These are phyloP conservation scores for Carcina quercana DNA, from an alignment of 2,888 invertebrate species.

Conservation along the genomic window DNA sequence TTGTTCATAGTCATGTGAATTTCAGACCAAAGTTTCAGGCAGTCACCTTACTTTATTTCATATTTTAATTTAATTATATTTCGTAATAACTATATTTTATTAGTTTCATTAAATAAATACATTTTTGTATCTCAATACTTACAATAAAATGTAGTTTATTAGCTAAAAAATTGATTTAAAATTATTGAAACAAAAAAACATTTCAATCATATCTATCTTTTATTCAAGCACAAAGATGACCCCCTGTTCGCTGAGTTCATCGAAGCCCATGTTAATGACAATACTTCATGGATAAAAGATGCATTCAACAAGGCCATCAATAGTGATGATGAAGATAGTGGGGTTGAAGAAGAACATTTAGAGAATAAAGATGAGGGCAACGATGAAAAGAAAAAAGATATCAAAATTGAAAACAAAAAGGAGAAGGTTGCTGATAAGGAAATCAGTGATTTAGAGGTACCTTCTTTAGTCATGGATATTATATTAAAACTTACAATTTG, in stretches of 20 bases:
- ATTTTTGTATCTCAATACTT: neutral
- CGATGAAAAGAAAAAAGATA: constrained; percentile 5
- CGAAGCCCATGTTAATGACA: constrained; percentile 81
- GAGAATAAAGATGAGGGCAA: constrained; percentile 20
- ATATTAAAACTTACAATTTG: too few relatives aligned
- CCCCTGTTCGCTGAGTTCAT: constrained; percentile 93
- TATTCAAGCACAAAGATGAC: constrained; percentile 86
- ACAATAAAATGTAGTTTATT: neutral
- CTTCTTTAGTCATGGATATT: too few relatives aligned
- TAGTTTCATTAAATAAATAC: constrained; percentile 1
- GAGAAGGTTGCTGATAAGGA: constrained; percentile 80
- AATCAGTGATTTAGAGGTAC: constrained; percentile 85
- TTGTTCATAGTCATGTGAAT: too few relatives aligned
- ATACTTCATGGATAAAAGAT: constrained; percentile 55
- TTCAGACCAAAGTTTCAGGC: too few relatives aligned
- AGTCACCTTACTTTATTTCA: too few relatives aligned
- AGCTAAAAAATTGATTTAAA: too few relatives aligned
- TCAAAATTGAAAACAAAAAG: constrained; percentile 33
- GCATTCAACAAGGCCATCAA: constrained; percentile 44
- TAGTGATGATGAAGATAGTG: constrained; percentile 46
- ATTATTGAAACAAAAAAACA: too few relatives aligned
- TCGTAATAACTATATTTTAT: too few relatives aligned
- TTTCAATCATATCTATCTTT: too few relatives aligned
- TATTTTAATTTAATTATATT: too few relatives aligned
- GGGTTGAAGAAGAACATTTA: constrained; percentile 36